These are phyloP conservation scores for Chrysolina haemoptera DNA, from an alignment of 2,888 invertebrate species.

Conservation along the genomic window DNA sequence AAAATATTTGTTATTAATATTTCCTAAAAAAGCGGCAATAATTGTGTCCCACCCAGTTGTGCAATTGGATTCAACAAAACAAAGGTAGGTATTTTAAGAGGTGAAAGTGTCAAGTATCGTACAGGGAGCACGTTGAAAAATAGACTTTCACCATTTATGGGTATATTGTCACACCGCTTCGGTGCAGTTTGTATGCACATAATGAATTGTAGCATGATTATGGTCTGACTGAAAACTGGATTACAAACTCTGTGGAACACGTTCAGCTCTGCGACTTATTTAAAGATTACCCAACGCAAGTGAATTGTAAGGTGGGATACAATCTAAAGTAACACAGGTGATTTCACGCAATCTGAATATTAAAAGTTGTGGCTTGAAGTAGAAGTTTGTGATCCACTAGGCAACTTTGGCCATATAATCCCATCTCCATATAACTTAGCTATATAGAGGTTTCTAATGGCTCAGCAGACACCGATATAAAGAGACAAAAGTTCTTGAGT, in stretches of 20 bases:
- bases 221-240: neutral
- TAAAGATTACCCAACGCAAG: neutral
- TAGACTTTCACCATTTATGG: slow-evolving; percentile 45
- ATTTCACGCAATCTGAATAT: neutral
- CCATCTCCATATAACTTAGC: too few species aligned
- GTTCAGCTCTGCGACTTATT: neutral
- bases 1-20: slow-evolving; percentile 8
- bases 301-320: neutral
- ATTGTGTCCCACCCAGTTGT: slow-evolving; percentile 7
- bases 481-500: too few species aligned
- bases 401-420: too few species aligned
- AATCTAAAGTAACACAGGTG: neutral
- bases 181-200: neutral
- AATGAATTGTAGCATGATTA: neutral
- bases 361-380: too few species aligned
- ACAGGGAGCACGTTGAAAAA: slow-evolving; percentile 30
- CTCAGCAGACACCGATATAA: too few species aligned
- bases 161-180: slow-evolving; percentile 23
- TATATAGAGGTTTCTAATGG: too few species aligned
- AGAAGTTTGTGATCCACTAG: too few species aligned
- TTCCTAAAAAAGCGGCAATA: slow-evolving; percentile 1
- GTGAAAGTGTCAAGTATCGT: slow-evolving; percentile 49
- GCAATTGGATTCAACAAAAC: slow-evolving; percentile 17
- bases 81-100: slow-evolving; percentile 34
- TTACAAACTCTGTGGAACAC: neutral